Percentiles rank a stretch among this genome's conserved stretches.
Evolutionary conservation across 2,797 vertebrate genomes (phyloP).

Genomic region (Chloroceryle amazona): DNA sequence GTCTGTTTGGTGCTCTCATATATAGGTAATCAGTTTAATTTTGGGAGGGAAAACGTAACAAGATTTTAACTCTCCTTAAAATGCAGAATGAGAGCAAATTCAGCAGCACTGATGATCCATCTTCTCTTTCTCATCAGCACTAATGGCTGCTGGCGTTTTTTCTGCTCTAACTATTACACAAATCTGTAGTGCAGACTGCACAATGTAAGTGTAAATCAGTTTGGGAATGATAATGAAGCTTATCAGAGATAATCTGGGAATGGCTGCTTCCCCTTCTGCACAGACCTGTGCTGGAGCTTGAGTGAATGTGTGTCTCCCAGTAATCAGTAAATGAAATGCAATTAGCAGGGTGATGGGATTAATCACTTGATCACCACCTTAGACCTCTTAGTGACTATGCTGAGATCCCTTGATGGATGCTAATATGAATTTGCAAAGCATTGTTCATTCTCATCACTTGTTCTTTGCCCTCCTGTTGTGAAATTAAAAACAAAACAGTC

Average conservation of each 20-base stretch:
- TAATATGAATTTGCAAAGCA: conserved; percentile 52
- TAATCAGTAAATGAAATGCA: conserved; percentile 75
- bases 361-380: conserved; percentile 73
- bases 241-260: conserved; percentile 36
- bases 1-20: not conserved
- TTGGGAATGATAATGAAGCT: conserved; percentile 52
- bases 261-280: conserved; percentile 28
- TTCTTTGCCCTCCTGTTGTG: conserved; percentile 61
- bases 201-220: conserved; percentile 20
- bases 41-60: not conserved
- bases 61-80: conserved; percentile 3
- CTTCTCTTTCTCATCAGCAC: not conserved
- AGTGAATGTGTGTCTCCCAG: conserved; percentile 1
- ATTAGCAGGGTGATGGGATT: conserved; percentile 58
- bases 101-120: conserved; percentile 2
- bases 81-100: not conserved
- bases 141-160: not conserved
- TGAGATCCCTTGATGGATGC: conserved; percentile 63
- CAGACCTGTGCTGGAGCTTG: not conserved
- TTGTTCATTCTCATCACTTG: conserved; percentile 55
- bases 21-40: not conserved
- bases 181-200: conserved; percentile 6
- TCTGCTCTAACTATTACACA: not conserved
- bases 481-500: conserved; percentile 45
- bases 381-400: conserved; percentile 33